These are phyloP conservation scores for Phthorimaea operculella DNA, from an alignment of 1,140 invertebrate species.

Conservation along the genomic window DNA sequence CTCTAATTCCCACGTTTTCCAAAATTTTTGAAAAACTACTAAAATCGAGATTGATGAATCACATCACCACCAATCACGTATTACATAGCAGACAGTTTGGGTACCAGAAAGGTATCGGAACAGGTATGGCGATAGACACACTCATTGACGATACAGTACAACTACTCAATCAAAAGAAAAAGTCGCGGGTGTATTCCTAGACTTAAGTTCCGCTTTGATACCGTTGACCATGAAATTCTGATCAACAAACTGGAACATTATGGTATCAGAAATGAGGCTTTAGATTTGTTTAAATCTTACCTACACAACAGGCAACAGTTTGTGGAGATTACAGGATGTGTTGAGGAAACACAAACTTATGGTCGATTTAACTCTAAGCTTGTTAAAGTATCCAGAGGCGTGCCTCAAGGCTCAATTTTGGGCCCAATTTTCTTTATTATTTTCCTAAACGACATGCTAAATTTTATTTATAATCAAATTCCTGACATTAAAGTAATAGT, in stretches of 20 bases:
- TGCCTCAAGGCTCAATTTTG: conserved; percentile 2
- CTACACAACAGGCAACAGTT: neutral
- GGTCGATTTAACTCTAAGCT: neutral
- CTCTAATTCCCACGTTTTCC: conserved; percentile 9
- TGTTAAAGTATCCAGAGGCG: conserved; percentile 1
- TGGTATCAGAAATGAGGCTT: no score
- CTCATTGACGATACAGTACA: conserved; percentile 7
- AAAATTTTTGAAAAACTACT: conserved; percentile 17
- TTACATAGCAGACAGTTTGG: conserved; percentile 14
- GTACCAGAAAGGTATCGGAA: conserved; percentile 10
- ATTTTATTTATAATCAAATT: neutral
- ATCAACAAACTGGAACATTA: no score
- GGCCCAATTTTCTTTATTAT: conserved; percentile 7
- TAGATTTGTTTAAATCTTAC: no score
- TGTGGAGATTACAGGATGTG: neutral
- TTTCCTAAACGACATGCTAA: neutral
- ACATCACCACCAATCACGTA: conserved; percentile 6
- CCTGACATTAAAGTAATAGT: neutral
- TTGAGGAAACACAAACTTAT: neutral
- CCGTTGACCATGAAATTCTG: no score
- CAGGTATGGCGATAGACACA: conserved; percentile 7
- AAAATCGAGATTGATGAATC: conserved; percentile 8
- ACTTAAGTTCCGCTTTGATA: neutral
- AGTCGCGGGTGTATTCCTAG: conserved; percentile 5
- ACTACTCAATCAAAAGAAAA: conserved; percentile 1